These are phyloP conservation scores for Cydia amplana DNA, from an alignment of 1,140 invertebrate genomes.

Conservation along the genomic window DNA sequence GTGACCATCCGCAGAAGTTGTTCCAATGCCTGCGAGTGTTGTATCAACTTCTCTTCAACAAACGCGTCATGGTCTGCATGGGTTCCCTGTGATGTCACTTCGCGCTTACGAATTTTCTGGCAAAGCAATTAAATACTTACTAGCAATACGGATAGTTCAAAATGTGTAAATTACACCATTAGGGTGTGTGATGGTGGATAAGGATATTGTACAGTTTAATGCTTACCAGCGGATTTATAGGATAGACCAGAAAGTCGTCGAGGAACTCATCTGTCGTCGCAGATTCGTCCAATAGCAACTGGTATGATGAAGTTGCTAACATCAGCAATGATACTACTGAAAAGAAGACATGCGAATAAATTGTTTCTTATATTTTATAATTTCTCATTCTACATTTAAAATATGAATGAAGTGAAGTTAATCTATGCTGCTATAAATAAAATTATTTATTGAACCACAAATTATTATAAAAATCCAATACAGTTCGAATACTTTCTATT, in stretches of 20 bases:
- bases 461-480: too few relatives aligned
- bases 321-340: constrained; percentile 25
- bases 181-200: not conserved
- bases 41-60: constrained; percentile 59
- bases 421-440: not conserved
- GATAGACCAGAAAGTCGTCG: constrained; percentile 46
- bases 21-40: constrained; percentile 61
- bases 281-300: not conserved
- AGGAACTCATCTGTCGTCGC: constrained; percentile 40
- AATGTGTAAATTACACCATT: not conserved
- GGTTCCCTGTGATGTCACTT: constrained; percentile 37
- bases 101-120: constrained; percentile 56
- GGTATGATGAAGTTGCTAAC: constrained; percentile 31
- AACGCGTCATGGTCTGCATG: constrained; percentile 46
- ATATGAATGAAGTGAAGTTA: not conserved
- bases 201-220: not conserved
- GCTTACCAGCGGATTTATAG: constrained; percentile 47
- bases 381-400: not conserved
- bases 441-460: too few relatives aligned
- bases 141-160: not conserved
- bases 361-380: not conserved
- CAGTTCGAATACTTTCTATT: too few relatives aligned
- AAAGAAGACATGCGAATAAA: constrained; percentile 39
- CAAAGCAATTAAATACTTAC: constrained; percentile 40
- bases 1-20: constrained; percentile 50